Conservation (phyloP, 2,797 vertebrate species). For the Pseudopleuronectes americanus region DNA sequence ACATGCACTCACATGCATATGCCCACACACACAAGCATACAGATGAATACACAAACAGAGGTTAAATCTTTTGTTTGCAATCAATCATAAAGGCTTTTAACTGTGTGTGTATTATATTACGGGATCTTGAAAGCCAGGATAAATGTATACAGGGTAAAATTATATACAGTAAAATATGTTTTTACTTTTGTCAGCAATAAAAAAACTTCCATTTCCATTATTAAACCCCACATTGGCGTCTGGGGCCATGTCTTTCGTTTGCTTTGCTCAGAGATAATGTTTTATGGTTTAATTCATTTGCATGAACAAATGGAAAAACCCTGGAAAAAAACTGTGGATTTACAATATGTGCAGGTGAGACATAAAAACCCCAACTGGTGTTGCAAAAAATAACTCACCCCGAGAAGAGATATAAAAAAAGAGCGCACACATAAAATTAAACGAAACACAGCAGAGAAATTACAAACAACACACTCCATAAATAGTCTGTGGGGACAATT, state of each 20-base stretch:
- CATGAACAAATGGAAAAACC: constrained; percentile 23
- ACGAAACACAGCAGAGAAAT: constrained; percentile 23
- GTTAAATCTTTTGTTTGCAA: no score
- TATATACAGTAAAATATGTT: no score
- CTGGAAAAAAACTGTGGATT: neutral
- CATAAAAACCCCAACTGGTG: constrained; percentile 13
- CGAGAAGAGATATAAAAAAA: constrained; percentile 18
- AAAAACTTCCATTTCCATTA: neutral
- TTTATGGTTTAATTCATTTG: constrained; percentile 39
- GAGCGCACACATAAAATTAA: constrained; percentile 11
- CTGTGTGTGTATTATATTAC: no score
- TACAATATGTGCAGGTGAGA: constrained; percentile 36
- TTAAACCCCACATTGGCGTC: neutral
- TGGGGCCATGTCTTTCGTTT: constrained; percentile 16
- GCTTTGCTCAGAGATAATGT: constrained; percentile 18
- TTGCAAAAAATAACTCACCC: constrained; percentile 33
- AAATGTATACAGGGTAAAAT: no score
- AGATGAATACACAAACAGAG: no score
- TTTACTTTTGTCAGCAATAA: neutral
- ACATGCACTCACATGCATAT: constrained; percentile 5
- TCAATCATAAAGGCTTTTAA: no score
- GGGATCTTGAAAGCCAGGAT: no score
- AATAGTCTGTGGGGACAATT: constrained; percentile 31
- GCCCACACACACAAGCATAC: constrained; percentile 11
- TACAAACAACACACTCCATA: constrained; percentile 30